phyloP scores from a whole-genome alignment of 1,140 invertebrate genomes.

The Drosophila sulfurigaster region DNA sequence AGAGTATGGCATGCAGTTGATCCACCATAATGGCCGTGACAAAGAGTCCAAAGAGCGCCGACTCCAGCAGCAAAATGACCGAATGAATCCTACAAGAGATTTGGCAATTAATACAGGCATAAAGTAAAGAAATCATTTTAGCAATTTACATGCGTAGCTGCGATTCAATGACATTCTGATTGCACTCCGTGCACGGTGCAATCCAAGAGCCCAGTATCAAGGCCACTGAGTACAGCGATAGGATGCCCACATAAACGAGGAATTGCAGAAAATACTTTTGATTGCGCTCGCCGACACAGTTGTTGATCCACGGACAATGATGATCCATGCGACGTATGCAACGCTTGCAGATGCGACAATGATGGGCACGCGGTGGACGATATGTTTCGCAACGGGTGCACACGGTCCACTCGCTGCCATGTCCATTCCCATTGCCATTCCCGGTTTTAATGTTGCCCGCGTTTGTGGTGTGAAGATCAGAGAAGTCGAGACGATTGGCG shows the following conservation, averaged over 20 bases:
- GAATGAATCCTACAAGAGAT: slow-evolving; percentile 90
- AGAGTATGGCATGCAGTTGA: slow-evolving; percentile 94
- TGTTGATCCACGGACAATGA: slow-evolving; percentile 95
- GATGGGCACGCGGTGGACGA: slow-evolving; percentile 93
- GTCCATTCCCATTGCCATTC: slow-evolving; percentile 62
- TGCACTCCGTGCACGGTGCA: slow-evolving; percentile 90
- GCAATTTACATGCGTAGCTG: slow-evolving; percentile 91
- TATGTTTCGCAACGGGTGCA: slow-evolving; percentile 94
- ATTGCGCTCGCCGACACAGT: slow-evolving; percentile 97
- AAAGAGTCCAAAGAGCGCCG: slow-evolving; percentile 94
- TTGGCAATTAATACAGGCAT: background rate
- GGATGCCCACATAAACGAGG: slow-evolving; percentile 91
- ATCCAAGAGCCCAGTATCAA: slow-evolving; percentile 92
- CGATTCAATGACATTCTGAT: slow-evolving; percentile 88
- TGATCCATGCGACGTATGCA: slow-evolving; percentile 96
- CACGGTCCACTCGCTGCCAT: slow-evolving; percentile 92
- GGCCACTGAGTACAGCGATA: slow-evolving; percentile 89
- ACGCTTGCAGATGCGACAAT: slow-evolving; percentile 94
- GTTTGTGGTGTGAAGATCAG: slow-evolving; percentile 90
- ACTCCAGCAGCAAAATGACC: slow-evolving; percentile 93
- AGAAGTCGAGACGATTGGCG: slow-evolving; percentile 92
- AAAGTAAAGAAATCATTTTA: background rate
- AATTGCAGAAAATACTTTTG: slow-evolving; percentile 98
- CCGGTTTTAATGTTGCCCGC: slow-evolving; percentile 62
- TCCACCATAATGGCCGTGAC: slow-evolving; percentile 95